Conservation (phyloP, 2,113 vertebrate genomes). For the Promerops cafer region DNA sequence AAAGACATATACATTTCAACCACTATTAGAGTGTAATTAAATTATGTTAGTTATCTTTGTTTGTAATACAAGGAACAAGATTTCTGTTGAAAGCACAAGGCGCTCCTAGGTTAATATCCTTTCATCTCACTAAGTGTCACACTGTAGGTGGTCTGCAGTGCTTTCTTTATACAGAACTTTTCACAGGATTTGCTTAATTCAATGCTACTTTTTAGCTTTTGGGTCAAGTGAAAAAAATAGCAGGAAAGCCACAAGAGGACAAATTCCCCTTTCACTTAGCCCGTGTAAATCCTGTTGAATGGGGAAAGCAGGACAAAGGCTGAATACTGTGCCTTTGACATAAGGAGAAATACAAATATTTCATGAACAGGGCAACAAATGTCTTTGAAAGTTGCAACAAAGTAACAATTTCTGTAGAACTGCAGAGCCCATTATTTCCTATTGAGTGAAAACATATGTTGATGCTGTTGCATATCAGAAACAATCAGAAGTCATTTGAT, state of each 20-base stretch:
- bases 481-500: conserved; percentile 68
- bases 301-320: conserved; percentile 29
- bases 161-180: conserved; percentile 49
- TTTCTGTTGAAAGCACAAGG: conserved; percentile 33
- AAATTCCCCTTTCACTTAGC: conserved; percentile 38
- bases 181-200: conserved; percentile 17
- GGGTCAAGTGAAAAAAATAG: conserved; percentile 54
- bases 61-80: conserved; percentile 40
- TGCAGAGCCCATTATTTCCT: conserved; percentile 39
- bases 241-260: conserved; percentile 48
- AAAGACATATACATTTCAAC: conserved; percentile 48
- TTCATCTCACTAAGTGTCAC: conserved; percentile 53
- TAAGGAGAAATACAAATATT: conserved; percentile 51
- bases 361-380: conserved; percentile 48
- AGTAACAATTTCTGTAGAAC: conserved; percentile 61
- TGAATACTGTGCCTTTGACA: conserved; percentile 44
- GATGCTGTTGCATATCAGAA: conserved; percentile 60
- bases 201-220: conserved; percentile 52
- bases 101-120: conserved; percentile 53
- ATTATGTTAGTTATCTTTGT: conserved; percentile 34
- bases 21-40: conserved; percentile 43
- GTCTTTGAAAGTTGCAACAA: conserved; percentile 62
- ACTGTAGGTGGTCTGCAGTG: conserved; percentile 53
- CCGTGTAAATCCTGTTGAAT: conserved; percentile 25
- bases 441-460: conserved; percentile 70